Base-by-base conservation (phyloP, 2,113 vertebrate genomes). In the Amphiprion ocellaris region DNA sequence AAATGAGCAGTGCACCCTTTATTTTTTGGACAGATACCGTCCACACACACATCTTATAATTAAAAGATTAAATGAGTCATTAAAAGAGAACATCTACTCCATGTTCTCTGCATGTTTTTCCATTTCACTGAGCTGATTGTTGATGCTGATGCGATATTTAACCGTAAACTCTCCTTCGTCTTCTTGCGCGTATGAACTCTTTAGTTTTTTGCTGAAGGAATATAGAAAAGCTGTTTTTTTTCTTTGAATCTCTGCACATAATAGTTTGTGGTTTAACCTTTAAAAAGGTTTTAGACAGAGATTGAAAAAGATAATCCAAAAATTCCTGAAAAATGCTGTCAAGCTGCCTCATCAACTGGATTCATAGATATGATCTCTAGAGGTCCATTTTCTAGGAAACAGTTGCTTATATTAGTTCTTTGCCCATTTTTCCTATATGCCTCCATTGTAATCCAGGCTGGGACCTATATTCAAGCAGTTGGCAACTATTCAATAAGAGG, bases 1-100 rank as follows among this genome's bases (percentile, higher is more conserved):
- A 81, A 85, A 74, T 12, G 47, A 81, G 68, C 50, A 60, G 50
- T 47, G 70, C 54, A 74, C 41, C 76, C 54, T 77, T 79, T 69
- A 15, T 85, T 84, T 58, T 70, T 75, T 59, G 54, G 26, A 55
- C 56, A 53, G 54, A 74, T 19, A 64, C 3, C 63, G 17, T 7
- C 24, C 24, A 44, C 39, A 61, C 61, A 17, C 39, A 52, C 8
- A 53, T 72, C 11, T 52, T 50, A 60, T 69, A 77, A 74, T 83
- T 63, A 58, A 61, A 68, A 37, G 17, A 74, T 78, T 49, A 71
- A 59, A 49, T 1, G 12, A 69, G 8, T 64, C 9, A 59, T 69
- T 71, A 41, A 77, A 61, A 39, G n/a, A 24, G 59, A 30, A 58
- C 24, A 49, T 67, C 33, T 16, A 19, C 28, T 50, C 17, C 1